Conservation (phyloP, 2,888 invertebrate genomes). For the Hybos culiciformis region DNA sequence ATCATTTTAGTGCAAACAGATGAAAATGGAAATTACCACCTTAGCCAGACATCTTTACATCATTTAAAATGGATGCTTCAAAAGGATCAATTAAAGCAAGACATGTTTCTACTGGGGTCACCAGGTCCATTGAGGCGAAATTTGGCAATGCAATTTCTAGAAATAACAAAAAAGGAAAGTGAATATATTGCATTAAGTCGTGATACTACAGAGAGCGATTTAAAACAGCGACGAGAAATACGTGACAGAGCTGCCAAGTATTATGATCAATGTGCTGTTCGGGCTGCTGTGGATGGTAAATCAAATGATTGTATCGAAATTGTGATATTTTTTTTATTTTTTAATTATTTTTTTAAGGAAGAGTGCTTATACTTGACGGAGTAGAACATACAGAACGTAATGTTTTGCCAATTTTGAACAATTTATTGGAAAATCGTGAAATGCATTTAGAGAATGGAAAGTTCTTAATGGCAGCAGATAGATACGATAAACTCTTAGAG, state of each 20-base stretch:
- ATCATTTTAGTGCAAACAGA: constrained; percentile 35
- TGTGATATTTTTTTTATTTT: no score
- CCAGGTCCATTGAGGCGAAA: constrained; percentile 71
- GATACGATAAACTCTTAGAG: constrained; percentile 82
- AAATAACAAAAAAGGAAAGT: constrained; percentile 75
- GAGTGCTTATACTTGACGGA: constrained; percentile 83
- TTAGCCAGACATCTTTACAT: constrained; percentile 58
- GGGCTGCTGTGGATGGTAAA: constrained; percentile 73
- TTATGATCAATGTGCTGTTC: constrained; percentile 90
- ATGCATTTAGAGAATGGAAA: constrained; percentile 97
- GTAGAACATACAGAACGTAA: constrained; percentile 96
- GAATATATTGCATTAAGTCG: constrained; percentile 89
- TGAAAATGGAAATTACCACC: constrained; percentile 40
- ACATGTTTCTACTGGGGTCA: constrained; percentile 85
- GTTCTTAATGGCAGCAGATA: constrained; percentile 73
- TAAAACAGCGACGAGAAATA: constrained; percentile 92
- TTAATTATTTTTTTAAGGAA: constrained; percentile 65
- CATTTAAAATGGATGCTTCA: constrained; percentile 94
- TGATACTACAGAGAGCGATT: constrained; percentile 93
- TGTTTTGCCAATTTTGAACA: constrained; percentile 90
- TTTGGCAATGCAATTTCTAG: constrained; percentile 76
- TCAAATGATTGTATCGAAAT: no score
- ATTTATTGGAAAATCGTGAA: constrained; percentile 90
- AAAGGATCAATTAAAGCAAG: constrained; percentile 84
- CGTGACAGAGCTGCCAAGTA: constrained; percentile 75